A percentile compares a stretch with the other conserved stretches of the same genome.
These are phyloP conservation scores for Ochlodes sylvanus DNA, from an alignment of 2,888 invertebrate species.

Conservation along the genomic window DNA sequence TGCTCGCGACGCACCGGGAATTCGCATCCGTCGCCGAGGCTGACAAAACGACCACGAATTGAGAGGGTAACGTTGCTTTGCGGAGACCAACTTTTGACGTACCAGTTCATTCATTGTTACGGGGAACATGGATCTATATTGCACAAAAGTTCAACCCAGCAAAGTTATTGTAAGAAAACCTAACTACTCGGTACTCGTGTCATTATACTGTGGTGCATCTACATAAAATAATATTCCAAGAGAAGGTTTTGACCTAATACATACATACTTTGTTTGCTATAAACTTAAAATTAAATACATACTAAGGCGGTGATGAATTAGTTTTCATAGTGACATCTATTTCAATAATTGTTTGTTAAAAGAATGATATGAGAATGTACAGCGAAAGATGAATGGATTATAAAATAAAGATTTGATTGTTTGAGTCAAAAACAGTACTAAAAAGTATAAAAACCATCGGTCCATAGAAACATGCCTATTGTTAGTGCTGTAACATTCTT, in stretches of 20 bases:
- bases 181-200: conserved; percentile 13
- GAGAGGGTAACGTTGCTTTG: conserved; percentile 46
- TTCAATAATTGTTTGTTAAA: not conserved
- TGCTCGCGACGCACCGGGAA: conserved; percentile 92
- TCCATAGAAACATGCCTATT: conserved; percentile 30
- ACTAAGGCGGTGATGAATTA: conserved; percentile 9
- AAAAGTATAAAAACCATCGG: conserved; percentile 2
- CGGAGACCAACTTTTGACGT: conserved; percentile 31
- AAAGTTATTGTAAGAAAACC: conserved; percentile 1
- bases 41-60: conserved; percentile 78
- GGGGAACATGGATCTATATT: not conserved
- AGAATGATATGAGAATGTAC: conserved; percentile 29
- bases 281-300: conserved; percentile 7
- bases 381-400: conserved; percentile 1
- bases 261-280: not conserved
- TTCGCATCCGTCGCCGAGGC: conserved; percentile 95
- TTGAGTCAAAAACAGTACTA: not conserved
- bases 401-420: not conserved
- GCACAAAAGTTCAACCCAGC: conserved; percentile 25
- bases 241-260: conserved; percentile 10
- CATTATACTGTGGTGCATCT: conserved; percentile 19
- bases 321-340: not conserved
- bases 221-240: conserved; percentile 5
- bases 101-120: too few relatives aligned
- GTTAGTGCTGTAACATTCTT: conserved; percentile 34